Percentiles rank a stretch among this genome's conserved stretches.
Evolutionary conservation across 1,140 invertebrate species (phyloP).

Genomic region (Euura lappo): DNA sequence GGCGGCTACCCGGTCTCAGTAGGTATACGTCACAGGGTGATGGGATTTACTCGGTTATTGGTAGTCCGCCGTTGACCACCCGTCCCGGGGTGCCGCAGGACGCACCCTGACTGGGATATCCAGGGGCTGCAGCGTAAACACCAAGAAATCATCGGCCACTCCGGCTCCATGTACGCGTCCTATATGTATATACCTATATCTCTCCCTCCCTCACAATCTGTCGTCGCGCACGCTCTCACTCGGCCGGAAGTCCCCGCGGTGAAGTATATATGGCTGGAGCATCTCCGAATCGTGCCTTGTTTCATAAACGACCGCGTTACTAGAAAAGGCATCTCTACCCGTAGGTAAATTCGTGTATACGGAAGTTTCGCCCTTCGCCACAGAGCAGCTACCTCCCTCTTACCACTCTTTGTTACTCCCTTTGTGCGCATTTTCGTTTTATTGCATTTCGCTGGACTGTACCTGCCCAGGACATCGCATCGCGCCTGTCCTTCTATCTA

Average conservation of each 20-base stretch:
- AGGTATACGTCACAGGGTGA: conserved; percentile 13
- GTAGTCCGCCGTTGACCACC: not conserved
- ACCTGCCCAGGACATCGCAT: too few species aligned
- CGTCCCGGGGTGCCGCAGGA: not conserved
- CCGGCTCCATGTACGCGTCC: not conserved
- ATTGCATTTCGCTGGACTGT: too few species aligned
- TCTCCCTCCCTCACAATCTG: conserved; percentile 16
- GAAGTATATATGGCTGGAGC: not conserved
- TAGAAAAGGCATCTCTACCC: not conserved
- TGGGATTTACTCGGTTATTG: conserved; percentile 4
- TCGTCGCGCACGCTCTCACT: not conserved
- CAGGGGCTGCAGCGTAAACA: not conserved
- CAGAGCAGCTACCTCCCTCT: too few species aligned
- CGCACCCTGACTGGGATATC: not conserved
- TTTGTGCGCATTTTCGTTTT: too few species aligned
- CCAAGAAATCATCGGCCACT: not conserved
- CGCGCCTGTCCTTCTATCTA: too few species aligned
- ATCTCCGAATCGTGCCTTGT: not conserved
- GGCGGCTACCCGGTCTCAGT: conserved; percentile 35
- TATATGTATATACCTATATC: conserved; percentile 10
- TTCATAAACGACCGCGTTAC: not conserved
- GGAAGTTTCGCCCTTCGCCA: not conserved
- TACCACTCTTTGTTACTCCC: not conserved
- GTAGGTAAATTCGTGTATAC: not conserved
- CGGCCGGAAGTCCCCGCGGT: not conserved